phyloP scores from a whole-genome alignment of 1,140 invertebrate genomes.

The Chionoecetes opilio region DNA sequence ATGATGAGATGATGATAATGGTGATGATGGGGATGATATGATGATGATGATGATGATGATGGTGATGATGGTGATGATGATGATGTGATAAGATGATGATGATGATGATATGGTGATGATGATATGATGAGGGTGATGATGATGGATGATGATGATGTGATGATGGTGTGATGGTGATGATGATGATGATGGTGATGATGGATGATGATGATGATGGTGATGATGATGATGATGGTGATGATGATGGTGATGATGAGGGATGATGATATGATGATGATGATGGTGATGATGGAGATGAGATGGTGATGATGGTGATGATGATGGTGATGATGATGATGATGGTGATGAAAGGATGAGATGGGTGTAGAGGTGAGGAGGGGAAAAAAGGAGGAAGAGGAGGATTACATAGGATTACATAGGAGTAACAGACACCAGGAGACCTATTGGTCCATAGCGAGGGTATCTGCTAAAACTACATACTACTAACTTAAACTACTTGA shows the following conservation, averaged over 20 bases:
- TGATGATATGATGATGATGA: not conserved
- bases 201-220: not conserved
- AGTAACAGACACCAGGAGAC: too few relatives aligned
- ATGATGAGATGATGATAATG: too few relatives aligned
- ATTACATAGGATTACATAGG: too few relatives aligned
- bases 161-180: not conserved
- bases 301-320: not conserved
- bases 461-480: too few relatives aligned
- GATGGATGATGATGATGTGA: too few relatives aligned
- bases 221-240: slow-evolving; percentile 43
- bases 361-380: not conserved
- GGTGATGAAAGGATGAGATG: not conserved
- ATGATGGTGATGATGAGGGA: slow-evolving; percentile 34
- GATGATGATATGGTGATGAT: too few relatives aligned
- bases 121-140: too few relatives aligned
- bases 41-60: too few relatives aligned
- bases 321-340: slow-evolving; percentile 51
- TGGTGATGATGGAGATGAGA: not conserved
- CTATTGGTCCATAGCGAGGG: too few relatives aligned
- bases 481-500: not conserved
- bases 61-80: too few relatives aligned
- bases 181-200: not conserved
- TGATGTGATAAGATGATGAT: too few relatives aligned
- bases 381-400: not conserved
- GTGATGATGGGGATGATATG: too few relatives aligned